Evolutionary conservation across 2,113 vertebrate genomes (phyloP).

Genomic region (Drymodes brunneopygia): DNA sequence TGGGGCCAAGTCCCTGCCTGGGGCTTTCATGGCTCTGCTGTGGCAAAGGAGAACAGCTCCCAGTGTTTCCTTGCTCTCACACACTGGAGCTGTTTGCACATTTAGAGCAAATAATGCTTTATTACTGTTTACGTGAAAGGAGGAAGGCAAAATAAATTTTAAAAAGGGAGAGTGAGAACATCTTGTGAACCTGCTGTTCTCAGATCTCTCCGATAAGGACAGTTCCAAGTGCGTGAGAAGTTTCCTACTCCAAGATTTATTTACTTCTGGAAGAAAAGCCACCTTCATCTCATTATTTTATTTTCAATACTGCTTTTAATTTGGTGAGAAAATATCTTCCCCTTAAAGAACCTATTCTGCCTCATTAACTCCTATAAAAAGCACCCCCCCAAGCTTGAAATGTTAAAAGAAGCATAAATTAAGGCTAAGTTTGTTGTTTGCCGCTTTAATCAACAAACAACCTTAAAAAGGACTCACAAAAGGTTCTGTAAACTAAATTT

Average conservation of each 20-base stretch:
- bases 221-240: conserved; percentile 43
- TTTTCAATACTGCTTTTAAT: conserved; percentile 64
- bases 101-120: conserved; percentile 38
- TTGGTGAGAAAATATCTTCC: conserved; percentile 71
- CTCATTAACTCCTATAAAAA: conserved; percentile 68
- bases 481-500: conserved; percentile 62
- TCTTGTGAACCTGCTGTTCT: conserved; percentile 1
- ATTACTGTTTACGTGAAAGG: conserved; percentile 21
- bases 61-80: background rate
- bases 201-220: conserved; percentile 20
- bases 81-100: background rate
- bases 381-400: conserved; percentile 34
- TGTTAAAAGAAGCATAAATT: conserved; percentile 68
- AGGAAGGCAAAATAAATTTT: background rate
- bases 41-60: background rate
- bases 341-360: conserved; percentile 66
- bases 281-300: conserved; percentile 56
- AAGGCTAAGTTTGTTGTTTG: conserved; percentile 59
- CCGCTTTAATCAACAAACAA: conserved; percentile 66
- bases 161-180: background rate
- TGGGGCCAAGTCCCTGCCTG: background rate
- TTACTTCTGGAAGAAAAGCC: conserved; percentile 61
- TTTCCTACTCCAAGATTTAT: conserved; percentile 53
- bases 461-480: conserved; percentile 36
- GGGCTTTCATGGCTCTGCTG: background rate